A percentile compares a stretch with the other conserved stretches of the same genome.
Evolutionary conservation across 1,140 invertebrate species (phyloP).

Genomic region (Papilio polyxenes): DNA sequence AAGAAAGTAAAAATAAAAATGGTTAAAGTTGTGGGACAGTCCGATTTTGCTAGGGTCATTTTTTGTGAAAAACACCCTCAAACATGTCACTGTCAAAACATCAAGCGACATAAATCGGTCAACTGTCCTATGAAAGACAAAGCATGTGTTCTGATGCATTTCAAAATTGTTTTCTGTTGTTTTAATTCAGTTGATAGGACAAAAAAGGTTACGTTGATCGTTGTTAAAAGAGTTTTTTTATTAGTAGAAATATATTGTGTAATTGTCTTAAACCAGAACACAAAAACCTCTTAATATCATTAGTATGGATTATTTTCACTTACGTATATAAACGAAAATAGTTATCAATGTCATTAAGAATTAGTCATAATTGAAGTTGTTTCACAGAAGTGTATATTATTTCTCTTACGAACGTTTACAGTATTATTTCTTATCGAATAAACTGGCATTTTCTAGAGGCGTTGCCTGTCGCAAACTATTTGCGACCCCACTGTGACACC

Average conservation of each 20-base stretch:
- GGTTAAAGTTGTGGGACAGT: too few species aligned
- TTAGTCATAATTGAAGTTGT: not conserved
- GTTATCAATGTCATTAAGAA: too few species aligned
- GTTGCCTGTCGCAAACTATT: not conserved
- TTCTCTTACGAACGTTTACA: not conserved
- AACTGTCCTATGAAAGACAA: not conserved
- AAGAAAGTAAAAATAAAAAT: too few species aligned
- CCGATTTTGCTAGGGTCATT: too few species aligned
- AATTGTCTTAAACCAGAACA: too few species aligned
- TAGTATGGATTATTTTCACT: too few species aligned
- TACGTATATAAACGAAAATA: too few species aligned
- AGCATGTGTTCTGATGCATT: not conserved
- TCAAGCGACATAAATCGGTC: not conserved
- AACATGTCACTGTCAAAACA: not conserved
- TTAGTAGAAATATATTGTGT: too few species aligned
- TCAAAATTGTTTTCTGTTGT: not conserved
- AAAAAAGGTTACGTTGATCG: too few species aligned
- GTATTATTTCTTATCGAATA: not conserved
- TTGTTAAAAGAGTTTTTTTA: too few species aligned
- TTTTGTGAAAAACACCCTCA: too few species aligned
- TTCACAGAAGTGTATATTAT: not conserved
- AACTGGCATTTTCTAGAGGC: not conserved
- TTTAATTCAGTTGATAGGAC: not conserved
- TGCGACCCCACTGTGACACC: slow-evolving; percentile 2
- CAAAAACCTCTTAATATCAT: too few species aligned